Base-by-base conservation (phyloP, 2,888 invertebrate genomes). In the Graphium colonna region DNA sequence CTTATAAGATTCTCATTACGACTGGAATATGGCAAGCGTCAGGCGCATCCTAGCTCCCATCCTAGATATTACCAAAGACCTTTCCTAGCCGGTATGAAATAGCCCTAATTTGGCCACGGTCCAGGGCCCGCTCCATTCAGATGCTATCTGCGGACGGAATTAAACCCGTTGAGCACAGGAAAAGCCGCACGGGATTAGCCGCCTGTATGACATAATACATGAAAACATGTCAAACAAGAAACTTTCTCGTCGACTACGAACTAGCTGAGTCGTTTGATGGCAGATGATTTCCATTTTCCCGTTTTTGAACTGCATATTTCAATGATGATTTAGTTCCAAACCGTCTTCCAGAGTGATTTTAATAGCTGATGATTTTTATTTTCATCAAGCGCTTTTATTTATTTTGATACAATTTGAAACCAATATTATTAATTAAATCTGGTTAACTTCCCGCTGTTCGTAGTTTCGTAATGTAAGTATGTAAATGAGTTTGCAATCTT, bases 101-200 rank as follows among this genome's bases (percentile, higher is more conserved):
- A 62, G 61, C 56, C 60, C 43, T 48, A 60, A 60, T 61, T 65
- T 66, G 65, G 66, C 61, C 49, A 47, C 36, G 43, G 41, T 51
- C 59, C 59, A 59, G 53, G 39, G 15, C 47, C 48, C 60, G 58
- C 51, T 59, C n/a, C n/a, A n/a, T n/a, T n/a, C n/a, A n/a, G n/a
- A n/a, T n/a, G n/a, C n/a, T n/a, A n/a, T n/a, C n/a, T 42, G 31
- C 50, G 54, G 53, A 59, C 59, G 62, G 65, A 63, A 65, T 67
- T 63, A 63, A 64, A 65, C 64, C 58, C 61, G n/a, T 17, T 48
- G 62, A 57, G 57, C 7, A 60, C n/a, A n/a, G n/a, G n/a, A n/a
- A n/a, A n/a, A n/a, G n/a, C n/a, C n/a, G n/a, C n/a, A 57, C 51
- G 52, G 60, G 62, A 64, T 62, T 64, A 65, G 61, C 62, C 42